Conservation (phyloP, 2,113 vertebrate genomes). For the Cygnus atratus region DNA sequence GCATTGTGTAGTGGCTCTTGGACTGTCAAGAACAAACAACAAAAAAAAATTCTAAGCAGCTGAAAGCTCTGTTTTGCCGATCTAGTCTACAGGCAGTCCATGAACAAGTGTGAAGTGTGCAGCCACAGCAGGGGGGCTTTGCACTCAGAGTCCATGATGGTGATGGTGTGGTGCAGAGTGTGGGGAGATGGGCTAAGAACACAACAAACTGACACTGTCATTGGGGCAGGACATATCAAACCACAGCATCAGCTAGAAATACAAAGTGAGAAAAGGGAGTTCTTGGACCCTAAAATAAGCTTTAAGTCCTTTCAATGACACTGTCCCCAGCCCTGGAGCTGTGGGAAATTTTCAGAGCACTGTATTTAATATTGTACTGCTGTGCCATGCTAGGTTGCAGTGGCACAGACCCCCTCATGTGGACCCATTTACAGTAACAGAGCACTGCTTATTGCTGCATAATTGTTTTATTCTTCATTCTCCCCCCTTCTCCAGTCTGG, state of each 20-base stretch:
- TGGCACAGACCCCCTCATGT: slow-evolving; percentile 25
- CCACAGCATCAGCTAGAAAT: background rate
- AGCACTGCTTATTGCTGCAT: background rate
- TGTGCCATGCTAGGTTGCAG: background rate
- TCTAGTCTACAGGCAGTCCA: fast-evolving
- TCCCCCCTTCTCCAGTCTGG: background rate
- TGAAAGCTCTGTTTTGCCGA: background rate
- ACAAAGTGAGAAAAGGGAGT: background rate
- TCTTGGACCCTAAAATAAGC: background rate
- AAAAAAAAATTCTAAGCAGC: background rate
- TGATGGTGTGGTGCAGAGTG: fast-evolving
- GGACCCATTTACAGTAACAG: background rate
- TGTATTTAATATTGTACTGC: background rate
- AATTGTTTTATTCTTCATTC: background rate
- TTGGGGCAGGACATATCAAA: background rate
- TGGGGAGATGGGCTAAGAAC: background rate
- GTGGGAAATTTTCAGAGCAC: background rate
- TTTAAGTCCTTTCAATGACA: background rate
- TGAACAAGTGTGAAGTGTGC: fast-evolving
- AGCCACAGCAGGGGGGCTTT: fast-evolving
- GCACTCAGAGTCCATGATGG: fast-evolving
- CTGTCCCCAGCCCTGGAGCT: background rate
- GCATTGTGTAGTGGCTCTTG: background rate
- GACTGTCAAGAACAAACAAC: background rate
- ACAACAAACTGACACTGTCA: background rate